A percentile compares a stretch with the other conserved stretches of the same genome.
Evolutionary conservation across 2,797 vertebrate species (phyloP).

Genomic region (Nannoperca obscura): DNA sequence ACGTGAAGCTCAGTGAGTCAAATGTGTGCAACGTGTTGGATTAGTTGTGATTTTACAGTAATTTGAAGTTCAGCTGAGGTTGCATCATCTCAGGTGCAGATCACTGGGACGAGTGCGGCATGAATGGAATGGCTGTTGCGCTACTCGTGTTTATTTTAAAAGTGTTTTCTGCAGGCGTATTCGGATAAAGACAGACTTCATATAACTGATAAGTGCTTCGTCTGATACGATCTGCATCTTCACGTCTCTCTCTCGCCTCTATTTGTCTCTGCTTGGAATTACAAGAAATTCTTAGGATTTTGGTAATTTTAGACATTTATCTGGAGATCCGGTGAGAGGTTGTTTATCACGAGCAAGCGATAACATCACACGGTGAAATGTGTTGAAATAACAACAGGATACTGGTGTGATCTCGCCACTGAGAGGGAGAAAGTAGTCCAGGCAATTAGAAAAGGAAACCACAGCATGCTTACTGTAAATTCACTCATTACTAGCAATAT

Average conservation of each 20-base stretch:
- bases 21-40: conserved; percentile 11
- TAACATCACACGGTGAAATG: conserved; percentile 23
- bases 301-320: conserved; percentile 13
- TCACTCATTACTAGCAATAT: neutral
- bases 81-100: conserved; percentile 3
- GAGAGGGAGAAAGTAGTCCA: neutral
- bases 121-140: neutral
- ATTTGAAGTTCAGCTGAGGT: conserved; percentile 1
- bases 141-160: conserved; percentile 28
- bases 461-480: neutral
- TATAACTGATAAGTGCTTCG: conserved; percentile 12
- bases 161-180: conserved; percentile 19
- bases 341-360: conserved; percentile 12
- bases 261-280: neutral
- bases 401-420: conserved; percentile 1
- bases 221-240: conserved; percentile 35
- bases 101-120: neutral
- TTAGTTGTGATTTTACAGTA: conserved; percentile 5
- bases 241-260: neutral
- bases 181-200: conserved; percentile 19
- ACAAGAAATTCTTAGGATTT: neutral
- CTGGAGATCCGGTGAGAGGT: neutral
- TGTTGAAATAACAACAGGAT: conserved; percentile 21
- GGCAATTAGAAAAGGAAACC: conserved; percentile 18
- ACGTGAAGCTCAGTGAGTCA: conserved; percentile 13